Evolutionary conservation across 2,888 invertebrate genomes (phyloP).

Genomic region (Dione juno): DNA sequence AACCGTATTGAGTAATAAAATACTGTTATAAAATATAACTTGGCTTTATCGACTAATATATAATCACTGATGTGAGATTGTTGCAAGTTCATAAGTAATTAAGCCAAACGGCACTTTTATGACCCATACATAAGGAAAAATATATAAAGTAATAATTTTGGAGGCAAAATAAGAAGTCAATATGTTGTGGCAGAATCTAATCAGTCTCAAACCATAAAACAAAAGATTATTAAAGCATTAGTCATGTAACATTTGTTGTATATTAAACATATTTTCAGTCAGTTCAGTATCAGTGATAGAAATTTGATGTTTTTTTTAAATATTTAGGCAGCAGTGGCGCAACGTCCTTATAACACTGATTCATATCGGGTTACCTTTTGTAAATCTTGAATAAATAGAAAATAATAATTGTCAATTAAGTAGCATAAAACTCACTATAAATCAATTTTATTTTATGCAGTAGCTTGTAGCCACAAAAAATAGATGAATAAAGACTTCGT

Average conservation of each 20-base stretch:
- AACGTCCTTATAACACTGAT: no score
- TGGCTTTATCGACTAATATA: conserved; percentile 3
- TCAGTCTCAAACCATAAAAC: neutral
- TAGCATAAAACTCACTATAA: no score
- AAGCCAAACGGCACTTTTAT: neutral
- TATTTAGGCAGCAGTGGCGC: no score
- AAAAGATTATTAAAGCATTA: neutral
- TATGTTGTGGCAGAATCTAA: neutral
- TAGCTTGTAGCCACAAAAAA: no score
- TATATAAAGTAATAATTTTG: no score
- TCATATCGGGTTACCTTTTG: no score
- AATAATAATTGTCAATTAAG: no score
- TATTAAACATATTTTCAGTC: neutral
- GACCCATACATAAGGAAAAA: neutral
- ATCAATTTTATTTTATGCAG: no score
- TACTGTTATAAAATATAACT: conserved; percentile 3
- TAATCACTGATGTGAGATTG: neutral
- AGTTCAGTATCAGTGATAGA: no score
- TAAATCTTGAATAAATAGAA: no score
- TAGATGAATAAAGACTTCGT: no score
- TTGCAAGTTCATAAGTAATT: neutral
- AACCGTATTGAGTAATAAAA: neutral
- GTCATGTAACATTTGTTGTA: neutral
- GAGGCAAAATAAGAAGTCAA: neutral
- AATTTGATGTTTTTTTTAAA: no score